phyloP scores from a whole-genome alignment of 92 coral and sea anemone genomes.

The Anthopleura xanthogrammica region DNA sequence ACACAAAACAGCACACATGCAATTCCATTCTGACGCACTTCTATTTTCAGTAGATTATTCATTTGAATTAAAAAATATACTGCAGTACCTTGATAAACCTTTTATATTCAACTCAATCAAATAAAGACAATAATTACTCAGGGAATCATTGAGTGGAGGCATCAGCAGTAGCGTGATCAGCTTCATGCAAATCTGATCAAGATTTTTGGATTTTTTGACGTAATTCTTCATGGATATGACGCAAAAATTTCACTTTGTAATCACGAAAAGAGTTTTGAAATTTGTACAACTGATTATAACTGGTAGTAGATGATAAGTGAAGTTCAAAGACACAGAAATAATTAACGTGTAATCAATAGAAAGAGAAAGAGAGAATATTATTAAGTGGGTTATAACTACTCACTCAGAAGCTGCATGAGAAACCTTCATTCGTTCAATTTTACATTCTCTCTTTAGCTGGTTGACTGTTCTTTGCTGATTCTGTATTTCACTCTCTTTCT shows the following conservation, averaged over 20 bases:
- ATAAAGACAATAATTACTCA: not conserved
- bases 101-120: not conserved
- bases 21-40: not conserved
- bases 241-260: not conserved
- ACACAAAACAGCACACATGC: not conserved
- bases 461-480: constrained; percentile 52
- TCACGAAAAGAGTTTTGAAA: not conserved
- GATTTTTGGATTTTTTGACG: not conserved
- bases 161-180: not conserved
- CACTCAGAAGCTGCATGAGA: constrained; percentile 64
- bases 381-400: constrained; percentile 13
- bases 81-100: not conserved
- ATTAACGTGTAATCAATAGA: not conserved
- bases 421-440: constrained; percentile 54
- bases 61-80: not conserved
- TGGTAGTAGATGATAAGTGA: not conserved
- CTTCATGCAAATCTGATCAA: not conserved
- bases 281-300: not conserved
- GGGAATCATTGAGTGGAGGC: not conserved
- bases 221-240: not conserved
- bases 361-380: not conserved
- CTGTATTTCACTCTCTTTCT: constrained; percentile 53
- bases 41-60: not conserved
- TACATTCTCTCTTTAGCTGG: constrained; percentile 57
- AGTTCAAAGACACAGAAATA: constrained; percentile 3